These are phyloP conservation scores for Ianthella basta DNA, from an alignment of 37 sponge, comb jelly and placozoan genomes.

Conservation along the genomic window DNA sequence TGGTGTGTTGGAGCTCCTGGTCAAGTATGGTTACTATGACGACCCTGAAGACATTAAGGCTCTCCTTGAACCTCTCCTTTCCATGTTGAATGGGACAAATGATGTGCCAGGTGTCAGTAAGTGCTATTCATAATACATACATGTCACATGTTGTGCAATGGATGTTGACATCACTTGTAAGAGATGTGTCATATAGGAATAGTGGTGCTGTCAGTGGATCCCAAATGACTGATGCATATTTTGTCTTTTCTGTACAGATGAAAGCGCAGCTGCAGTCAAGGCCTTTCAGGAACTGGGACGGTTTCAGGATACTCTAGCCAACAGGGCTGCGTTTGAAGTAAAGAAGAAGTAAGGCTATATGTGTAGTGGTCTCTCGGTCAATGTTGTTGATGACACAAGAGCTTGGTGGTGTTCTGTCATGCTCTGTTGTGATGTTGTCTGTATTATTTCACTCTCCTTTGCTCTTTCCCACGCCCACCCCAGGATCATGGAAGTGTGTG, in stretches of 20 bases:
- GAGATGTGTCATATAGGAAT: too few relatives aligned
- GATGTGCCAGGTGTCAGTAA: constrained; percentile 48
- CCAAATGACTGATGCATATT: neutral
- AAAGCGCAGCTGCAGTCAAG: neutral
- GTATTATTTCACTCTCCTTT: neutral
- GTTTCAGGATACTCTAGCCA: constrained; percentile 38
- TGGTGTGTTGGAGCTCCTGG: constrained; percentile 56
- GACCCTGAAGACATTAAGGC: constrained; percentile 61
- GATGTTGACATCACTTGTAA: too few relatives aligned
- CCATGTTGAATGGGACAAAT: constrained; percentile 72
- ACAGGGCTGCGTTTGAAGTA: constrained; percentile 54
- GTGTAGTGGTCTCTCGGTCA: neutral
- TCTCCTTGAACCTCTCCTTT: constrained; percentile 55
- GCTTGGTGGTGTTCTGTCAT: neutral
- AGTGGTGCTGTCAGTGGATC: neutral
- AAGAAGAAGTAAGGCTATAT: constrained; percentile 37
- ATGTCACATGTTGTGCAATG: neutral
- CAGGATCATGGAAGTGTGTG: constrained; percentile 65
- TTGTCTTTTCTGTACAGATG: neutral
- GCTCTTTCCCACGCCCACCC: neutral
- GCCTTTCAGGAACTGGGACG: constrained; percentile 20
- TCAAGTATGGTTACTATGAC: constrained; percentile 81
- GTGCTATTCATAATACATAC: neutral
- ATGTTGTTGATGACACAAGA: neutral
- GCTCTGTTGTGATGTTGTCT: neutral